Conservation (phyloP, 2,888 invertebrate species). For the Aleiodes testaceus region DNA sequence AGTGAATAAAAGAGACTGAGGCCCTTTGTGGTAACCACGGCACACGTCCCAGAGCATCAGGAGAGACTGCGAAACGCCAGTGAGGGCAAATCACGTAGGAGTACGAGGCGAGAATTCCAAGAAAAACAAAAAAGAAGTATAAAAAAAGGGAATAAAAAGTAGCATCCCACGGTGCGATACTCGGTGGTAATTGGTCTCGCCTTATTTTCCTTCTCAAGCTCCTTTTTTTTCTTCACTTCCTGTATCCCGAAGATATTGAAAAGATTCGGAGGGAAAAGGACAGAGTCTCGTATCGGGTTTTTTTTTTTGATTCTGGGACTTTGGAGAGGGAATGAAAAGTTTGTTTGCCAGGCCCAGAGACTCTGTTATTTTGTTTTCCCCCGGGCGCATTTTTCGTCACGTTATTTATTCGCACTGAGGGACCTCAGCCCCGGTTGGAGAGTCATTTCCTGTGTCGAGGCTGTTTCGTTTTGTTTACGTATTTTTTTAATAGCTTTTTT, state of each 20-base stretch:
- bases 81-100: conserved; percentile 33
- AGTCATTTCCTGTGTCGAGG: conserved; percentile 44
- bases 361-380: conserved; percentile 42
- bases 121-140: conserved; percentile 25
- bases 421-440: conserved; percentile 38
- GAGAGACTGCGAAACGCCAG: conserved; percentile 25
- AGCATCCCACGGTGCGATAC: conserved; percentile 39
- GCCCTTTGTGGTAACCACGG: conserved; percentile 12
- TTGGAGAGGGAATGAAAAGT: conserved; percentile 14
- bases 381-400: conserved; percentile 42
- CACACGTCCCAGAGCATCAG: conserved; percentile 30
- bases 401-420: conserved; percentile 43
- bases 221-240: conserved; percentile 17
- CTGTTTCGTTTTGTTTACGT: conserved; percentile 27
- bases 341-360: conserved; percentile 27
- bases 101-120: conserved; percentile 24
- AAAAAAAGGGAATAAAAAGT: background rate
- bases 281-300: conserved; percentile 6
- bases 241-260: conserved; percentile 34
- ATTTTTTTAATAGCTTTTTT: conserved; percentile 28
- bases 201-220: conserved; percentile 30
- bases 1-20: background rate
- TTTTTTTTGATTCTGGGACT: conserved; percentile 4
- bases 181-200: conserved; percentile 45
- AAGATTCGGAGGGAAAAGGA: conserved; percentile 36